Conservation (phyloP, 2,113 vertebrate genomes). For the Pangasianodon gigas region DNA sequence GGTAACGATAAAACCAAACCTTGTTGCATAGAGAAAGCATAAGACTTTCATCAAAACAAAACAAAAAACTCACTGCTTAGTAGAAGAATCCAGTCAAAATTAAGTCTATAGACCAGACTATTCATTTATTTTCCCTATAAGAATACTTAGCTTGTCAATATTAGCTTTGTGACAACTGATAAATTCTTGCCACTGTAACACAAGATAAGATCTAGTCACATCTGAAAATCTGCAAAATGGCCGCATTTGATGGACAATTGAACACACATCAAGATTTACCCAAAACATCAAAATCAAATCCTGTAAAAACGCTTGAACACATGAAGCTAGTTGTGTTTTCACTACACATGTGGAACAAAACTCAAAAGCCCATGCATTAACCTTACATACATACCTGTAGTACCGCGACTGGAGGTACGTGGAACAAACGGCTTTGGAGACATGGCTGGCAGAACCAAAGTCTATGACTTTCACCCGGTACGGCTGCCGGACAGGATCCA, state of each 20-base stretch:
- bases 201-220: not conserved
- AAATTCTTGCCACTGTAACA: no score
- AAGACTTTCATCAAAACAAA: not conserved
- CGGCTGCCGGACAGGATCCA: constrained; percentile 95
- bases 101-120: not conserved
- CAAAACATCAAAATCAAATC: not conserved
- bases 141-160: no score
- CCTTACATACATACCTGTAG: constrained; percentile 86
- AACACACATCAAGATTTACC: not conserved
- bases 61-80: not conserved
- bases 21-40: not conserved
- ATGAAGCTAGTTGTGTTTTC: not conserved
- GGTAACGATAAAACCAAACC: no score
- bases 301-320: not conserved
- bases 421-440: constrained; percentile 98
- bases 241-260: not conserved
- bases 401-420: constrained; percentile 98
- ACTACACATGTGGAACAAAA: not conserved
- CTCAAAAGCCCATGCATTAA: not conserved
- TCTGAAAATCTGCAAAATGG: not conserved
- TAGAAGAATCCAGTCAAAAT: not conserved
- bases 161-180: not conserved
- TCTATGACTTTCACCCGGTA: constrained; percentile 99
- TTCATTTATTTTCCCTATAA: not conserved
- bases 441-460: constrained; percentile 98